These are phyloP conservation scores for Mugil cephalus DNA, from an alignment of 2,113 vertebrate species.

Conservation along the genomic window DNA sequence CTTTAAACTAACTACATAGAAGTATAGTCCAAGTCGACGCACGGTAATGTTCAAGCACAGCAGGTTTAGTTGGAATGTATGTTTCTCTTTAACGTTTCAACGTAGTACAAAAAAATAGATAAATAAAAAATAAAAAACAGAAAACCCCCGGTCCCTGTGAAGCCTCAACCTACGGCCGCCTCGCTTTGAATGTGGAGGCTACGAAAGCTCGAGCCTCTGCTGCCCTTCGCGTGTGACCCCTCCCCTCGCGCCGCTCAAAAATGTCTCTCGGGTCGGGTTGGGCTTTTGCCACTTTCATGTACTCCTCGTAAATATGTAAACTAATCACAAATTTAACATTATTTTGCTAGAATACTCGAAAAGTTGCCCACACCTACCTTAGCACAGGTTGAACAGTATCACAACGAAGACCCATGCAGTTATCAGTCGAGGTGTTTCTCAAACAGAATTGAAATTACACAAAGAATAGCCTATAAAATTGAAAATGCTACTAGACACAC, in stretches of 20 bases:
- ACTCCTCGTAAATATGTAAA: conserved; percentile 36
- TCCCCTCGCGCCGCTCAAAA: conserved; percentile 46
- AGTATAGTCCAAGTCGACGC: not conserved
- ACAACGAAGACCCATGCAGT: fast-evolving
- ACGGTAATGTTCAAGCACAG: not conserved
- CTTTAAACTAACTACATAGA: not conserved
- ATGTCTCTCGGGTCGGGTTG: conserved; percentile 41
- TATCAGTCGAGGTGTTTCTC: fast-evolving
- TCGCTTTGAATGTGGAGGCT: conserved; percentile 6
- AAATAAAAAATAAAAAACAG: too few species aligned
- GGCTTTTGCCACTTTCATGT: conserved; percentile 41
- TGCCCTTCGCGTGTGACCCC: conserved; percentile 75
- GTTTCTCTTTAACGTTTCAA: not conserved
- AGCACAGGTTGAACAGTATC: not conserved
- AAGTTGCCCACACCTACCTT: fast-evolving
- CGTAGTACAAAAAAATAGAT: not conserved
- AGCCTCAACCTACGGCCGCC: not conserved
- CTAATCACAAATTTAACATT: fast-evolving
- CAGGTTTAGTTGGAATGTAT: not conserved
- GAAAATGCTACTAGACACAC: too few species aligned
- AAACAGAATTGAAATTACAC: not conserved
- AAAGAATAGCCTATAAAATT: too few species aligned
- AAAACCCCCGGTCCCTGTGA: not conserved
- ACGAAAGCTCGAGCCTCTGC: conserved; percentile 8
- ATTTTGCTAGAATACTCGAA: not conserved